A percentile compares a stretch with the other conserved stretches of the same genome.
Conservation (phyloP, 2,797 vertebrate species). For the Tenualosa thibaudeaui region DNA sequence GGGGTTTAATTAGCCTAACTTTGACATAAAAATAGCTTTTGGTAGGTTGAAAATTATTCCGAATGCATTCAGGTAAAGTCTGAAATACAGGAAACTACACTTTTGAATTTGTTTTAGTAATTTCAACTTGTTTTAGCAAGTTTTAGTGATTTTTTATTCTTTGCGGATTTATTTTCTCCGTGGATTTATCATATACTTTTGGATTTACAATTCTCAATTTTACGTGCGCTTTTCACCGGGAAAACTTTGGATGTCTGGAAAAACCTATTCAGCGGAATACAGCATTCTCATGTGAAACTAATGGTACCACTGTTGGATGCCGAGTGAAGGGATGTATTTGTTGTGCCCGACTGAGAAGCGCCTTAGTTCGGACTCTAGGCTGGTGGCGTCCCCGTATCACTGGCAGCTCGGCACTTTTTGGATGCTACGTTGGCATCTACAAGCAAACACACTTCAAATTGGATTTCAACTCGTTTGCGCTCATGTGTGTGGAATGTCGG, state of each 20-base stretch:
- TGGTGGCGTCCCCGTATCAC: conserved; percentile 73
- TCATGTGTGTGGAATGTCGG: conserved; percentile 69
- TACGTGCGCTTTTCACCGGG: background rate
- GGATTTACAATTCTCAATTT: background rate
- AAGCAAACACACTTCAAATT: conserved; percentile 86
- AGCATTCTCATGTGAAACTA: conserved; percentile 50
- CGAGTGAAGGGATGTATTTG: conserved; percentile 55
- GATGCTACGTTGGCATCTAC: conserved; percentile 69
- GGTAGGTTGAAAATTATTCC: background rate
- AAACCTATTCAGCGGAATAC: conserved; percentile 29
- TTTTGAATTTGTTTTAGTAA: background rate
- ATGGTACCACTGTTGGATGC: conserved; percentile 58
- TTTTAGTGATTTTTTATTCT: background rate
- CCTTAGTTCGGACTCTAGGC: conserved; percentile 67
- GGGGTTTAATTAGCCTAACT: background rate
- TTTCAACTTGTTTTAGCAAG: background rate
- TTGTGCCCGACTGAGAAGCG: conserved; percentile 63
- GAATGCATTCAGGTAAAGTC: background rate
- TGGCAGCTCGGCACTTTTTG: conserved; percentile 54
- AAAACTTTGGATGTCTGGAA: conserved; percentile 13
- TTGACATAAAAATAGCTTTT: background rate
- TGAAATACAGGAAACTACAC: no score
- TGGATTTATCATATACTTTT: background rate
- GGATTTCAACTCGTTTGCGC: conserved; percentile 65
- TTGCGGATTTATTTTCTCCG: background rate